Percentiles rank a stretch among this genome's conserved stretches.
Conservation (phyloP, 1,140 invertebrate genomes). For the Drosophila setifemur region DNA sequence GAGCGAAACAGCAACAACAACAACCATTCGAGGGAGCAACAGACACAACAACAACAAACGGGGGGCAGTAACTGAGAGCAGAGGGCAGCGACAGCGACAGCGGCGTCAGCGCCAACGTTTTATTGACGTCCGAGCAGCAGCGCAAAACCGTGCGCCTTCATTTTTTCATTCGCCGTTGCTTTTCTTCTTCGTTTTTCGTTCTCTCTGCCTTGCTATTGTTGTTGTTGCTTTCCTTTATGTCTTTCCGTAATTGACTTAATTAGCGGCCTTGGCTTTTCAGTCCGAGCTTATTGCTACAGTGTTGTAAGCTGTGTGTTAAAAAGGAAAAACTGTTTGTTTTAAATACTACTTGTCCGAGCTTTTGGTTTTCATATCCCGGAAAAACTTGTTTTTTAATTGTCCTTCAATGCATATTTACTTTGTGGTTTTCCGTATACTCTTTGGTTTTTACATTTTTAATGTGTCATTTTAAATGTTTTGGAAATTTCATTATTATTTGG, state of each 20-base stretch:
- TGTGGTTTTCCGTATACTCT: too few relatives aligned
- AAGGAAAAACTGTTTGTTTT: too few relatives aligned
- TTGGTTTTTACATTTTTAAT: too few relatives aligned
- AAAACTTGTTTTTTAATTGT: too few relatives aligned
- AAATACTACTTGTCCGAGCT: too few relatives aligned
- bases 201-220: not conserved
- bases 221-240: constrained; percentile 9
- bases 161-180: constrained; percentile 17
- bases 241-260: constrained; percentile 23
- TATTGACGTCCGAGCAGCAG: constrained; percentile 39
- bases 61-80: constrained; percentile 21
- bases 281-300: not conserved
- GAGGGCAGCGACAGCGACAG: constrained; percentile 41
- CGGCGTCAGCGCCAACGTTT: constrained; percentile 18
- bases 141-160: constrained; percentile 42
- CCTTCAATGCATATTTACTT: too few relatives aligned
- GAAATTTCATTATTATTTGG: too few relatives aligned
- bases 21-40: not conserved
- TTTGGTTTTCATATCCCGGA: too few relatives aligned
- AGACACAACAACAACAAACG: not conserved
- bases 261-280: constrained; percentile 12
- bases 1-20: constrained; percentile 4
- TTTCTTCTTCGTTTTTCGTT: constrained; percentile 20
- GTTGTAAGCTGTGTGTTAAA: not conserved
- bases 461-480: too few relatives aligned